Conservation (phyloP, 2,888 invertebrate species). For the Eumacrocentrus americanus region DNA sequence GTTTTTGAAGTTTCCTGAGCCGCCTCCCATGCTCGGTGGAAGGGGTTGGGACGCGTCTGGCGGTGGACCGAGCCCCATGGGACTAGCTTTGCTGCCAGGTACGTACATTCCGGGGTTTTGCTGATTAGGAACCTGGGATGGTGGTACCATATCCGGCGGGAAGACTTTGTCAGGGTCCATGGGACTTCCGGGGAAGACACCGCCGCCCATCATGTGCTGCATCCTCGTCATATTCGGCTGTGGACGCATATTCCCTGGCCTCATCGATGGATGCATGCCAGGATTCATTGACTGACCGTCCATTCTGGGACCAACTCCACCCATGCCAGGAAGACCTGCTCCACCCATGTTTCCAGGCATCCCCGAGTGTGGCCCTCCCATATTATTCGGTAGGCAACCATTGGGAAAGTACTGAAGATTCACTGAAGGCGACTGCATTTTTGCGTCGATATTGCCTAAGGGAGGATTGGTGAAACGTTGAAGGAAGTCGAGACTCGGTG, state of each 20-base stretch:
- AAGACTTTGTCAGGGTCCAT: conserved; percentile 60
- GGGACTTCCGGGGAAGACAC: conserved; percentile 57
- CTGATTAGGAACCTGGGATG: conserved; percentile 50
- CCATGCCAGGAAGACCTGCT: conserved; percentile 58
- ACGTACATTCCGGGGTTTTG: conserved; percentile 68
- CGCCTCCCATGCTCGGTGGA: conserved; percentile 80
- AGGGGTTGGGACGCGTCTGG: conserved; percentile 75
- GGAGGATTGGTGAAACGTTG: conserved; percentile 84
- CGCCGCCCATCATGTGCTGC: conserved; percentile 60
- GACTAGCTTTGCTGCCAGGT: conserved; percentile 65
- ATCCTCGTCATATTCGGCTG: conserved; percentile 58
- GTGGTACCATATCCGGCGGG: conserved; percentile 56
- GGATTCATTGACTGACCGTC: conserved; percentile 62
- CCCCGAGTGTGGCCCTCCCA: conserved; percentile 61
- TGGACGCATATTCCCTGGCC: conserved; percentile 59
- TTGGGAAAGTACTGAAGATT: conserved; percentile 78
- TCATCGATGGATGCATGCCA: conserved; percentile 57
- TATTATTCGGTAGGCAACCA: conserved; percentile 64
- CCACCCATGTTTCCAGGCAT: conserved; percentile 62
- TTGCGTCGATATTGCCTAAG: conserved; percentile 72
- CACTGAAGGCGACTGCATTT: conserved; percentile 69
- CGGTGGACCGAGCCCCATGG: conserved; percentile 65
- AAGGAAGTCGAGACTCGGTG: conserved; percentile 88
- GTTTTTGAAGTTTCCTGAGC: conserved; percentile 72
- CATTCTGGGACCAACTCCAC: conserved; percentile 51